Conservation (phyloP, 2,797 vertebrate genomes). For the Prunella strophiata region DNA sequence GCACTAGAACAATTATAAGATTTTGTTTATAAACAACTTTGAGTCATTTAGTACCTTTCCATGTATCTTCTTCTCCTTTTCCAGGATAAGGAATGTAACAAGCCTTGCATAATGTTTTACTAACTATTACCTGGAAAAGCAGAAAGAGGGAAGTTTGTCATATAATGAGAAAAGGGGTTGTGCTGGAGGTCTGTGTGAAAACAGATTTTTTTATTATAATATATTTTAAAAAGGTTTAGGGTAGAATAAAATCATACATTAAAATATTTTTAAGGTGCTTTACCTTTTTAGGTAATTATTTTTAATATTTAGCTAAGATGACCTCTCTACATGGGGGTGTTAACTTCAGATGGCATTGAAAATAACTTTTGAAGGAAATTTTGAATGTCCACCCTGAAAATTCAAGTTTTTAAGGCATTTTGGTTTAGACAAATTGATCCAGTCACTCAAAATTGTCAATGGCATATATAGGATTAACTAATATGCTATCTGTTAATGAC, state of each 20-base stretch:
- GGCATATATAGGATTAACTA: background rate
- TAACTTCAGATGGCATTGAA: background rate
- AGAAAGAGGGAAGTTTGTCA: background rate
- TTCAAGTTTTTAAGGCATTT: background rate
- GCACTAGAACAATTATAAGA: background rate
- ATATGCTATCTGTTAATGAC: background rate
- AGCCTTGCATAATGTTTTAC: background rate
- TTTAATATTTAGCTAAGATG: background rate
- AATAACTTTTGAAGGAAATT: background rate
- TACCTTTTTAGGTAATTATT: background rate
- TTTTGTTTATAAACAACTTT: background rate
- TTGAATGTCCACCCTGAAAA: background rate
- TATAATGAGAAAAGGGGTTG: background rate
- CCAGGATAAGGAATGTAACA: background rate
- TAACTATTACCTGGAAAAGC: background rate
- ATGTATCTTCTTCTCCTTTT: background rate
- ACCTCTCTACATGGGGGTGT: accelerated
- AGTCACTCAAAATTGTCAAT: background rate
- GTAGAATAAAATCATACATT: background rate
- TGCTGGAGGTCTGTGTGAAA: background rate
- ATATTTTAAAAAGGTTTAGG: background rate
- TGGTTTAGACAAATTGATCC: background rate
- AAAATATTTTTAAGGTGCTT: background rate
- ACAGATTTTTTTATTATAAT: background rate
- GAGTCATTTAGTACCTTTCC: background rate